Evolutionary conservation across 2,888 invertebrate species (phyloP).

Genomic region (Petrolisthes cinctipes): DNA sequence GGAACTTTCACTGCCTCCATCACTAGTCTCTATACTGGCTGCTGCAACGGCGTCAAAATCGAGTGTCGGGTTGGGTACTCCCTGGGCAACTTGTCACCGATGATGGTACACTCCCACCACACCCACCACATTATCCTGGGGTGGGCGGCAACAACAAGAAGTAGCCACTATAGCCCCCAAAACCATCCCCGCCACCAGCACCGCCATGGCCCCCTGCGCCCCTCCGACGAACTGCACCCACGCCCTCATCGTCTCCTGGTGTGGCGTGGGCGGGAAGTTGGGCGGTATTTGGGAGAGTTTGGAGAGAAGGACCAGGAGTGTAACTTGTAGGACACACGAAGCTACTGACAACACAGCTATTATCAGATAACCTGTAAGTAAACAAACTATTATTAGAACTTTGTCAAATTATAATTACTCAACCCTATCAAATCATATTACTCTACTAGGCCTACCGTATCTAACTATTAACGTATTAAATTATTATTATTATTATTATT

Average conservation of each 20-base stretch:
- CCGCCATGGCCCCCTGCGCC: conserved; percentile 44
- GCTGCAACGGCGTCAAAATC: too few species aligned
- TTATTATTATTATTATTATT: too few species aligned
- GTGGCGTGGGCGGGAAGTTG: neutral
- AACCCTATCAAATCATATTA: neutral
- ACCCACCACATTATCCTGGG: conserved; percentile 49
- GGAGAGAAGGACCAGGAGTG: conserved; percentile 33
- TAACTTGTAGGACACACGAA: conserved; percentile 28
- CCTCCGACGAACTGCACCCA: conserved; percentile 47
- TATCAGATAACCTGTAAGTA: conserved; percentile 42
- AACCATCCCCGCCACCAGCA: conserved; percentile 31
- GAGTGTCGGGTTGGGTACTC: too few species aligned
- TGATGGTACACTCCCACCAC: conserved; percentile 49
- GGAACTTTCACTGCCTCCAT: too few species aligned
- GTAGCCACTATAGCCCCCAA: conserved; percentile 22
- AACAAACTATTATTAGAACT: neutral
- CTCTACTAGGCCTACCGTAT: neutral
- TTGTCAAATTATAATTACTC: neutral
- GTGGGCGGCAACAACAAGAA: conserved; percentile 36
- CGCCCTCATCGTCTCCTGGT: conserved; percentile 19
- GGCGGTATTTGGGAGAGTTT: neutral
- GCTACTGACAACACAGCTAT: conserved; percentile 30
- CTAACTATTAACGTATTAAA: too few species aligned
- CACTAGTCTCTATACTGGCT: too few species aligned
- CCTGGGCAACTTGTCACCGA: neutral